These are phyloP conservation scores for Drosophila anceps DNA, from an alignment of 2,888 invertebrate genomes.

Conservation along the genomic window DNA sequence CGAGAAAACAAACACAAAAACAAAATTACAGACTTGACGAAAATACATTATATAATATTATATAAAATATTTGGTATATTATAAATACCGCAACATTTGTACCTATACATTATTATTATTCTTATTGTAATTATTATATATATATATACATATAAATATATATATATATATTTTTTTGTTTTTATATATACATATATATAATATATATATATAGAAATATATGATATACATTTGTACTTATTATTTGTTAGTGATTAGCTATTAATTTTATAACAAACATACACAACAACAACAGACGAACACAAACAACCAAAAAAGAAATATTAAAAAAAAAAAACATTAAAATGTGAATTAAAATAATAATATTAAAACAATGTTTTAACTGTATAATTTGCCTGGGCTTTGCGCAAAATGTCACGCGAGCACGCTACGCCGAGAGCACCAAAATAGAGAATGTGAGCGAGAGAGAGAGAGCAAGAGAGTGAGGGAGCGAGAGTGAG, in stretches of 20 bases:
- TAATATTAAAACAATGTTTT: slow-evolving; percentile 10
- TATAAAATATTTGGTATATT: slow-evolving; percentile 25
- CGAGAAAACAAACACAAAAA: slow-evolving; percentile 2
- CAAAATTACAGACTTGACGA: slow-evolving; percentile 66
- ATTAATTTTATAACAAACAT: slow-evolving; percentile 32
- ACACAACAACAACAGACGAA: slow-evolving; percentile 18
- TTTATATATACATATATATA: slow-evolving; percentile 7
- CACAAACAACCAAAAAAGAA: slow-evolving; percentile 5
- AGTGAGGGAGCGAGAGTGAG: neutral
- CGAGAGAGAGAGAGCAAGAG: neutral
- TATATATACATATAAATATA: neutral
- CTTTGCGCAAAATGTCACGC: slow-evolving; percentile 12
- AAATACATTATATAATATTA: slow-evolving; percentile 40
- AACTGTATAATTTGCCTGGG: slow-evolving; percentile 21
- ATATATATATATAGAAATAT: slow-evolving; percentile 9
- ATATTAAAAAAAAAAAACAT: slow-evolving; percentile 14
- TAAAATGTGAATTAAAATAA: slow-evolving; percentile 17
- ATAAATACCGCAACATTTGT: slow-evolving; percentile 39
- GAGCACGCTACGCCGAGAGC: slow-evolving; percentile 14
- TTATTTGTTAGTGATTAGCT: slow-evolving; percentile 54
- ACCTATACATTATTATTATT: slow-evolving; percentile 35
- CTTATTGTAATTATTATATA: slow-evolving; percentile 22
- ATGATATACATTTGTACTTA: slow-evolving; percentile 27
- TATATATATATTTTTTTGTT: slow-evolving; percentile 5
- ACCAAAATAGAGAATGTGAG: neutral